Percentiles rank a stretch among this genome's conserved stretches.
Evolutionary conservation across 1,140 invertebrate species (phyloP).

Genomic region (Uloborus diversus): DNA sequence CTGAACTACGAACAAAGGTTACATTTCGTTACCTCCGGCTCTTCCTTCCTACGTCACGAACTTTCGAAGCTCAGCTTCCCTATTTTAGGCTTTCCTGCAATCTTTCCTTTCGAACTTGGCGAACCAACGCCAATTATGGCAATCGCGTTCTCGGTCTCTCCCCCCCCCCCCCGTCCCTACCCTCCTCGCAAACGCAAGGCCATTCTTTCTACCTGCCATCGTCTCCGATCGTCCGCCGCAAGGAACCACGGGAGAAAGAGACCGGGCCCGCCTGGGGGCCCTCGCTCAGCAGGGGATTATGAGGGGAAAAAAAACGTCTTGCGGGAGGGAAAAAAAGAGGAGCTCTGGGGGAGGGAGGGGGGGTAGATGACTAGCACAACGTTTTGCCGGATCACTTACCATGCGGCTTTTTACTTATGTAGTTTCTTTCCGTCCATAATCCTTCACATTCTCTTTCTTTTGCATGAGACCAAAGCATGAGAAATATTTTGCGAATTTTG

Average conservation of each 20-base stretch:
- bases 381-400: slow-evolving; percentile 53
- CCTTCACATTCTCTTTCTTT: neutral
- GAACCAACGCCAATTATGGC: slow-evolving; percentile 8
- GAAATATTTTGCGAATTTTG: too few species aligned
- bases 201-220: slow-evolving; percentile 5
- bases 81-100: too few species aligned
- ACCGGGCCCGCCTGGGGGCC: slow-evolving; percentile 47
- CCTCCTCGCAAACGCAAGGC: slow-evolving; percentile 3
- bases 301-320: neutral
- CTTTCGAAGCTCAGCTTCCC: too few species aligned
- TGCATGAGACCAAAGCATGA: too few species aligned
- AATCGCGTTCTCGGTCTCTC: neutral
- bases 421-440: neutral
- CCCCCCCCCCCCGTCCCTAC: neutral
- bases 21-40: too few species aligned
- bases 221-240: neutral
- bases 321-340: slow-evolving; percentile 7
- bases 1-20: too few species aligned
- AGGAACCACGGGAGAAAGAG: slow-evolving; percentile 37
- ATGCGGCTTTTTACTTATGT: slow-evolving; percentile 3
- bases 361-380: slow-evolving; percentile 36
- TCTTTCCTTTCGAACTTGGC: too few species aligned
- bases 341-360: neutral
- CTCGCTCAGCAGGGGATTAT: slow-evolving; percentile 3
- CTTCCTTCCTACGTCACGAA: too few species aligned